phyloP scores from a whole-genome alignment of 1,140 invertebrate genomes.

The Drosophila serrata region DNA sequence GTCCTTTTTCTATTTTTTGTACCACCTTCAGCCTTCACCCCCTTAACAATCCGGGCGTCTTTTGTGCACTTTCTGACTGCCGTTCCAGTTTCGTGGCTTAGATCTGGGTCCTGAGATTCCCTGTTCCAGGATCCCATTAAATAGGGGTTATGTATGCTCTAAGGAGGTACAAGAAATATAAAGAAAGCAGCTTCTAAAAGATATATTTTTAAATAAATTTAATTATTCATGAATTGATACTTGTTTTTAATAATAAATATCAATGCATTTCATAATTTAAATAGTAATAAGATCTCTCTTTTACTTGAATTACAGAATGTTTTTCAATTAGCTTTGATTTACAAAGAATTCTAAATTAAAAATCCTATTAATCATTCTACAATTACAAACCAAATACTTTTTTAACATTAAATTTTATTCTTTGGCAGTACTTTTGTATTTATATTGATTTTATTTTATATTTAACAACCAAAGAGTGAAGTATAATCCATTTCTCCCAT shows the following conservation, averaged over 20 bases:
- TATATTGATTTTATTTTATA: no score
- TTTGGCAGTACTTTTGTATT: no score
- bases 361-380: background rate
- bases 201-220: background rate
- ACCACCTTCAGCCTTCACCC: background rate
- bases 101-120: slow-evolving; percentile 26
- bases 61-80: slow-evolving; percentile 28
- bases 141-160: background rate
- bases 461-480: no score
- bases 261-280: background rate
- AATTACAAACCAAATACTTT: background rate
- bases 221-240: no score
- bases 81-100: slow-evolving; percentile 22
- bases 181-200: background rate
- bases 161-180: background rate
- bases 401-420: background rate
- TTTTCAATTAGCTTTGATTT: background rate
- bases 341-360: background rate
- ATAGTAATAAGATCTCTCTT: no score
- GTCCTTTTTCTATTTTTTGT: background rate
- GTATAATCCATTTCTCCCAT: background rate
- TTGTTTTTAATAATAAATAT: no score
- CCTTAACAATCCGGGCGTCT: slow-evolving; percentile 22
- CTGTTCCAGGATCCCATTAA: background rate
- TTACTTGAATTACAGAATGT: background rate